phyloP scores from a whole-genome alignment of 2,113 vertebrate species.

The Xyliphius kryptos region DNA sequence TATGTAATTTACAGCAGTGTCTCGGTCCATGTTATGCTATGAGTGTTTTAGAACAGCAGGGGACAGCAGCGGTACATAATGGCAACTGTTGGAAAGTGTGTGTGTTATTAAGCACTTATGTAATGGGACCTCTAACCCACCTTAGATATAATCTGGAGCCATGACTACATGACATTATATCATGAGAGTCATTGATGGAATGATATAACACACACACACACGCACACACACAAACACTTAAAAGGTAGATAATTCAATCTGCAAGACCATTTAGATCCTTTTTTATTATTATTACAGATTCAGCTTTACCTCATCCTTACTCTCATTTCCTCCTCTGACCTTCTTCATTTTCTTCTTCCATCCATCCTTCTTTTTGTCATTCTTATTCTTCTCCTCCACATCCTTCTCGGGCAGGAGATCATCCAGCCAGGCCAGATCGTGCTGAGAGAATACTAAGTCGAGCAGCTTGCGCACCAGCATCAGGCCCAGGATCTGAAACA shows the following conservation, averaged over 20 bases:
- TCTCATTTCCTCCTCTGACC: slow-evolving; percentile 44
- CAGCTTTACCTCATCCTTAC: slow-evolving; percentile 61
- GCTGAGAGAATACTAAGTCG: slow-evolving; percentile 89
- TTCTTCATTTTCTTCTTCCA: slow-evolving; percentile 57
- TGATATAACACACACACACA: no score
- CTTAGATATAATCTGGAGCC: no score
- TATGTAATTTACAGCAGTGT: no score
- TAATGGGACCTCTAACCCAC: no score
- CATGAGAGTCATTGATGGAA: no score
- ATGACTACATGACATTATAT: no score
- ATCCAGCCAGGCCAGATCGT: slow-evolving; percentile 91
- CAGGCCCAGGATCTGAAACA: slow-evolving; percentile 80
- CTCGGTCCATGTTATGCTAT: no score
- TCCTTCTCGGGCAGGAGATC: slow-evolving; percentile 90
- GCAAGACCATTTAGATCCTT: no score
- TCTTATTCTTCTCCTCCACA: slow-evolving; percentile 80
- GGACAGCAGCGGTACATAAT: slow-evolving; percentile 45
- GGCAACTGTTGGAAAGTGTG: not conserved
- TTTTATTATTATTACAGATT: no score
- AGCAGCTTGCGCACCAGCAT: slow-evolving; percentile 84
- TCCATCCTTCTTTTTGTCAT: slow-evolving; percentile 52
- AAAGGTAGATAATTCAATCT: no score
- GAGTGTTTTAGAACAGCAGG: slow-evolving; percentile 39
- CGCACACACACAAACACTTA: no score
- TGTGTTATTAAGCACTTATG: no score